These are phyloP conservation scores for Sminthurides aquaticus DNA, from an alignment of 2,888 invertebrate species.

Conservation along the genomic window DNA sequence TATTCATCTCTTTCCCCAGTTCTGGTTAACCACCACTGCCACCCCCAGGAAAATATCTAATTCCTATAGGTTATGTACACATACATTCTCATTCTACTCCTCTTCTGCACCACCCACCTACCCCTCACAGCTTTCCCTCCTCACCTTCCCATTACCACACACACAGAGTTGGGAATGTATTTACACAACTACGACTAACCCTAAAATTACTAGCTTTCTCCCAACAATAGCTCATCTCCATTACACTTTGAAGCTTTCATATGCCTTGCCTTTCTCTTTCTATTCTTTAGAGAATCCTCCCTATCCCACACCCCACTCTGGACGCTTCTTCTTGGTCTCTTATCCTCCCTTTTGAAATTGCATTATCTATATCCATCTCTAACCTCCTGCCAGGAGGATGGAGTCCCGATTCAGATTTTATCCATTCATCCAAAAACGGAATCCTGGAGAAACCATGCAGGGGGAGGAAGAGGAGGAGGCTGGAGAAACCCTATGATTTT, in stretches of 20 bases:
- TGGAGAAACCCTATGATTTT: background rate
- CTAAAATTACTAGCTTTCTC: background rate
- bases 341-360: no score
- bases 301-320: no score
- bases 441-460: no score
- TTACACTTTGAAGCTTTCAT: background rate
- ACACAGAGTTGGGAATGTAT: no score
- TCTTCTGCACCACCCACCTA: background rate
- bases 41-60: background rate
- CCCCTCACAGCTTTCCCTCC: no score
- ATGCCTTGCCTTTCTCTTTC: no score
- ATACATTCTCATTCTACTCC: background rate
- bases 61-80: background rate
- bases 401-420: background rate
- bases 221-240: background rate
- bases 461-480: no score
- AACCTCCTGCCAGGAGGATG: background rate
- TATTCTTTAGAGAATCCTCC: no score
- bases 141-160: no score
- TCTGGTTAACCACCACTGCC: background rate
- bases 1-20: background rate
- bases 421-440: background rate
- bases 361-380: background rate
- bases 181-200: background rate
- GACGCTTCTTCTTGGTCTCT: no score